Evolutionary conservation across 2,797 vertebrate species (phyloP).

Genomic region (Epinephelus malabaricus): DNA sequence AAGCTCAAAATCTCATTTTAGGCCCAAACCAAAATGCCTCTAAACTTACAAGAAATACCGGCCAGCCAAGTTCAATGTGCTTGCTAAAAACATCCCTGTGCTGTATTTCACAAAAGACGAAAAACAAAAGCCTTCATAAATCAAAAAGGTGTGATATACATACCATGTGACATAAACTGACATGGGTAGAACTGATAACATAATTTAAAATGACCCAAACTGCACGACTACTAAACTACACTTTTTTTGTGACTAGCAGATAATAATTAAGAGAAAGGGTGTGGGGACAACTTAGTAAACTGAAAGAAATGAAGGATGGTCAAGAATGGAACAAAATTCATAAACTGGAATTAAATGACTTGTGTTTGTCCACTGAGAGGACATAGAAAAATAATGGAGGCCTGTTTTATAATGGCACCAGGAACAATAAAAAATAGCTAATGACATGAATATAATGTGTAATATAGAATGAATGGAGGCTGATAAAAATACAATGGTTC

Average conservation of each 20-base stretch:
- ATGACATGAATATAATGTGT: neutral
- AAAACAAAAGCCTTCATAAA: neutral
- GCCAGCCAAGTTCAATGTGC: constrained; percentile 4
- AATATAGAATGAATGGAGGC: neutral
- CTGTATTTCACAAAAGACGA: neutral
- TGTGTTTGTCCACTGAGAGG: neutral
- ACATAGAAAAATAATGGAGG: neutral
- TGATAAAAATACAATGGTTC: constrained; percentile 1
- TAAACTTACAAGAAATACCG: constrained; percentile 9
- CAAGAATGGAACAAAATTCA: neutral
- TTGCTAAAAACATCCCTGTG: neutral
- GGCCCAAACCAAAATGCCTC: constrained; percentile 8
- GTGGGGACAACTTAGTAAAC: neutral
- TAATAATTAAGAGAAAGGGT: neutral
- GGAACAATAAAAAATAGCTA: neutral
- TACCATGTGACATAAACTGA: neutral
- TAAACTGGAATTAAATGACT: neutral
- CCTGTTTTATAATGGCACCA: neutral
- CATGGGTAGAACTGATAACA: neutral
- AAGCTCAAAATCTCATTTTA: constrained; percentile 29
- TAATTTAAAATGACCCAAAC: constrained; percentile 1
- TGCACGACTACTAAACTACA: neutral
- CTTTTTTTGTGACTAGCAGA: neutral
- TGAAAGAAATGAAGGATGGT: neutral
- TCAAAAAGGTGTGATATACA: neutral